Base-by-base conservation (phyloP, 2,113 vertebrate genomes). In the Felis chaus region DNA sequence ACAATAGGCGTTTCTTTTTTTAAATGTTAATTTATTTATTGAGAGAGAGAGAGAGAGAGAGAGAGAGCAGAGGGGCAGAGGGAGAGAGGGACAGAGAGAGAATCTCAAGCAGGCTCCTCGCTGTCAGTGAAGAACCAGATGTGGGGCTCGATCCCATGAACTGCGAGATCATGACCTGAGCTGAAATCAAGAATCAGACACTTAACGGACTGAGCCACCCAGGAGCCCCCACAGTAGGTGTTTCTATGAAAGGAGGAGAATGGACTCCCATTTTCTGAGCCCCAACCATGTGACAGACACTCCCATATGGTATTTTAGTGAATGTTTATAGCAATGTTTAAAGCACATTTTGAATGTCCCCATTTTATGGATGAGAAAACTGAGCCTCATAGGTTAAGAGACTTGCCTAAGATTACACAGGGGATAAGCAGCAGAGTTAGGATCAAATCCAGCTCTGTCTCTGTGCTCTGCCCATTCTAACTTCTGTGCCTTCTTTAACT, bases 361-460 rank as follows among this genome's bases (percentile, higher is more conserved):
- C 50, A 55, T 81, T 86, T 95, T 55, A 83, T 25, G 61, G 45
- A n/a, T 78, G 31, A 73, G 68, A 95, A 86, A 96, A 95, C n/a
- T 19, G 12, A 85, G 50, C 66, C 63, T 88, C 48, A n/a, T 36
- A 11, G 6, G n/a, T 68, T 82, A 89, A 79, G 63, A 76, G 74
- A 66, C 11, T 23, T 94, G 18, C 19, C 61, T 16, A 31, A 78
- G 50, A 27, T 61, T 55, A 89, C 83, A 80, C 53, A 80, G 63
- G 10, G 50, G 36, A 41, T 27, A 31, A 74, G 5, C 12, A 61
- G 21, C 86, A 61, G 50, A 89, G 53, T 53, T n/a, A 45, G 57
- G 27, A 93, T 50, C 2, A 8, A 55, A 84, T 27, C 31, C n/a
- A 63, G 11, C 5, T 21, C 31, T 69, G 1, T 48, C 3, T 41